Percentiles rank a stretch among this genome's conserved stretches.
These are phyloP conservation scores for Ciconia stormi DNA, from an alignment of 2,113 vertebrate genomes.

Conservation along the genomic window DNA sequence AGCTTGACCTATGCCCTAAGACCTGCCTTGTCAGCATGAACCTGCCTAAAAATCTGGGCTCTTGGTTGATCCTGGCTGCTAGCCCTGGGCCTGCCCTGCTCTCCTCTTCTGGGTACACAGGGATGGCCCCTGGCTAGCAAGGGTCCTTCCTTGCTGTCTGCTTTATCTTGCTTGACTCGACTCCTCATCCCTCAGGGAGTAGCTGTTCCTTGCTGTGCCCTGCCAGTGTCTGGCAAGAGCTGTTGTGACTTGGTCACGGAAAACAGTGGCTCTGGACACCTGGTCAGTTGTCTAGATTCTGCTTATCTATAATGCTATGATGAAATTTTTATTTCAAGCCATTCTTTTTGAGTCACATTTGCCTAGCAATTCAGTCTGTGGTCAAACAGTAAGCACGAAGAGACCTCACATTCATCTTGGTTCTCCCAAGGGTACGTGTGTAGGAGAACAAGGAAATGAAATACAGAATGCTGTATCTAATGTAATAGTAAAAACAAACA, in stretches of 20 bases:
- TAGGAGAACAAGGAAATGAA: neutral
- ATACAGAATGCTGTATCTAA: neutral
- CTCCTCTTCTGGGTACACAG: neutral
- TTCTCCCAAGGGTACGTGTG: neutral
- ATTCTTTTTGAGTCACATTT: neutral
- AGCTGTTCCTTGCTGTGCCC: neutral
- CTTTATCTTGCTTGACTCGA: neutral
- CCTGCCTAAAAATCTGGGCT: neutral
- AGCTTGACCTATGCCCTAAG: neutral
- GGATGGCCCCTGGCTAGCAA: neutral
- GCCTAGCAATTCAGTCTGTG: neutral
- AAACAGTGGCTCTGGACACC: neutral
- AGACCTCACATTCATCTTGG: neutral
- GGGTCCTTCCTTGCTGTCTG: neutral
- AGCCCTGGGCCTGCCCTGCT: neutral
- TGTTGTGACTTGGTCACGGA: neutral
- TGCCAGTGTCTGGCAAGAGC: neutral
- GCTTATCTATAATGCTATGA: neutral
- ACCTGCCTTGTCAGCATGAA: neutral
- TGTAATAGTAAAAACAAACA: neutral
- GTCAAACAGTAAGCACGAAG: neutral
- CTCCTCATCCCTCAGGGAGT: neutral
- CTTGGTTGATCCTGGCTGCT: neutral
- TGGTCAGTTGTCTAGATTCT: neutral
- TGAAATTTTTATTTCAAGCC: neutral